phyloP scores from a whole-genome alignment of 2,797 vertebrate genomes.

The Pseudomugil gertrudae region DNA sequence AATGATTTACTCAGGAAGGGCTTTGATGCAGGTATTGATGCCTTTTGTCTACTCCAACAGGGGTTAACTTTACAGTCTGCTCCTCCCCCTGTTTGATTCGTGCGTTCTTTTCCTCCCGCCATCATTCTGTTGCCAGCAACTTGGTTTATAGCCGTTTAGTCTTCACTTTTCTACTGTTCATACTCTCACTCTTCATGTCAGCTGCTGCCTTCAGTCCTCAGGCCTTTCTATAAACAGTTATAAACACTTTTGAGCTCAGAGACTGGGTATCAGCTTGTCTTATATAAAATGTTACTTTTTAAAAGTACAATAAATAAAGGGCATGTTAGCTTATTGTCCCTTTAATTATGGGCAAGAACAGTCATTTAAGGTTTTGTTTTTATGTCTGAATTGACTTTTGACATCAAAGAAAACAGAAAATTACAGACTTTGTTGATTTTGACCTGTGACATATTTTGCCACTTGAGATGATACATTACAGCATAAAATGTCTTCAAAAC shows the following conservation, averaged over 20 bases:
- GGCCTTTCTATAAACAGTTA: conserved; percentile 32
- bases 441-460: neutral
- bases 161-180: conserved; percentile 14
- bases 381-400: conserved; percentile 6
- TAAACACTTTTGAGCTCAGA: conserved; percentile 5
- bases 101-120: conserved; percentile 26
- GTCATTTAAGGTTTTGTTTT: conserved; percentile 1
- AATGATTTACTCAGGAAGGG: conserved; percentile 67
- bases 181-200: conserved; percentile 18
- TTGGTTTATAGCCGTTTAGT: conserved; percentile 16
- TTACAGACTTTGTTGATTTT: neutral
- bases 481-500: conserved; percentile 34
- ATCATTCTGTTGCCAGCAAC: conserved; percentile 21
- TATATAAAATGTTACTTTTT: conserved; percentile 18
- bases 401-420: neutral
- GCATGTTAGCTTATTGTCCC: neutral
- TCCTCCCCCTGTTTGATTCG: conserved; percentile 14
- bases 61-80: conserved; percentile 44
- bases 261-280: neutral
- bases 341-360: neutral
- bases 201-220: conserved; percentile 31
- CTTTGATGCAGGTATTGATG: conserved; percentile 77
- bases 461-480: conserved; percentile 20
- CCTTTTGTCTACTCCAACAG: conserved; percentile 51
- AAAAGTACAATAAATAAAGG: neutral